Base-by-base conservation (phyloP, 2,888 invertebrate species). In the Machimus rusticus region DNA sequence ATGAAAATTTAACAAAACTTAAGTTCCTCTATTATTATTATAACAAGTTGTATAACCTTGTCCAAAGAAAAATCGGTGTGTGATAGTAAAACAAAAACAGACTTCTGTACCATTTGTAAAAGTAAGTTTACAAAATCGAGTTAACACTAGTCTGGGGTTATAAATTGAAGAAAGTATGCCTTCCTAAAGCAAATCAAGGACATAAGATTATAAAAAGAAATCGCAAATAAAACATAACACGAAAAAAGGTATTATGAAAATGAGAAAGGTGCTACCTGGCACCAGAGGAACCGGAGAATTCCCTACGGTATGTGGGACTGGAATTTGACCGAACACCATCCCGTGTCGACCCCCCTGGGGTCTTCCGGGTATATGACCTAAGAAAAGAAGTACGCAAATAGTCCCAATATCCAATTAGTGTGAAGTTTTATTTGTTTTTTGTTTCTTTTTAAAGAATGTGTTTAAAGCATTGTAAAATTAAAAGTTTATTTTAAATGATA, bases 321-420 rank as follows among this genome's bases (percentile, higher is more conserved):
- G 93, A 91, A 93, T 92, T 93, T 93, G 93, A 92, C 93, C 94
- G 93, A 94, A 94, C 92, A 94, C 94, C 94, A 94, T 94, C 93
- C 94, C 94, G 93, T 94, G 94, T 92, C 94, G 94, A 93, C 94
- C 94, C 91, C 94, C 94, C 93, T 94, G 93, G 93, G 94, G 94
- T 93, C 94, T 94, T 93, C 94, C 94, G 92, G 94, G 94, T 93
- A 94, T 93, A 92, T 94, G 94, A 93, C 94, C 94, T 94, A 94
- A 88, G 89, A 87, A 88, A 87, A 88, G 86, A 88, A 87, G 74
- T 88, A 86, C 81, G 87, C 84, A 87, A 84, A 87, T 76, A 88
- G 86, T 88, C 88, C 88, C 88, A 55, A 77, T 76, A 77, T 77
- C 76, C 77, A 77, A 55, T 76, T 86, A 77, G 77, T 86, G 77